Evolutionary conservation across 2,888 invertebrate genomes (phyloP), one percentile per base, ranked within the genome.

Genomic region (Lasioglossum leucozonium): DNA sequence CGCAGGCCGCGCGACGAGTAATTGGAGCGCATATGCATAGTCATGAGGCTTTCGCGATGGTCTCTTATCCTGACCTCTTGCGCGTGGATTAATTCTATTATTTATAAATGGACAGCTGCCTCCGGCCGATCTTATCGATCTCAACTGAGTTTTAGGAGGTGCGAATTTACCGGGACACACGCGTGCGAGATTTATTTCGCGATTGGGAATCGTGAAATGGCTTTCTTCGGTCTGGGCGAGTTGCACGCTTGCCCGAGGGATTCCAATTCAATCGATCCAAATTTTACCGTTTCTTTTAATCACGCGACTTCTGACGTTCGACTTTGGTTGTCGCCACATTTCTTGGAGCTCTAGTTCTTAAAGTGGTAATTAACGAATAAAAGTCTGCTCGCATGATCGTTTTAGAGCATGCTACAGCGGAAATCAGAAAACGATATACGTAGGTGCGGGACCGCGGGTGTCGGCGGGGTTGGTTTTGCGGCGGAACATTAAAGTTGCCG

Each of bases 401-500:
- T 75, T 26, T 0, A 34, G 75, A 78, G 44, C 3, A 71, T 4
- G 67, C 11, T 10, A 10, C 51, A 34, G 22, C 18, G 65, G 73
- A 40, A 84, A 82, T 71, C 74, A 67, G 74, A 72, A 78, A 81
- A 72, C 73, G 85, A 79, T 84, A 76, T 62, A 51, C 71, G 62
- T 65, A 10, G 37, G 30, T 4, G 40, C 37, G 16, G 26, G 18
- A 34, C 16, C n/a, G 51, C 26, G 34, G 26, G 34, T 30, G 55
- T 18, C 22, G 74, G 51, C 5, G 40, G 26, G 51, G 26, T 34
- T 65, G 40, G 79, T 34, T 79, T 72, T 55, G 72, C 51, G 75
- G 72, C 77, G 87, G 84, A 80, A 84, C 77, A 88, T 92, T 92
- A 92, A 91, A 87, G 90, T 91, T 90, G 89, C 89, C 91, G 91